Conservation (phyloP, 2,113 vertebrate species). For the Malurus alboscapulatus region DNA sequence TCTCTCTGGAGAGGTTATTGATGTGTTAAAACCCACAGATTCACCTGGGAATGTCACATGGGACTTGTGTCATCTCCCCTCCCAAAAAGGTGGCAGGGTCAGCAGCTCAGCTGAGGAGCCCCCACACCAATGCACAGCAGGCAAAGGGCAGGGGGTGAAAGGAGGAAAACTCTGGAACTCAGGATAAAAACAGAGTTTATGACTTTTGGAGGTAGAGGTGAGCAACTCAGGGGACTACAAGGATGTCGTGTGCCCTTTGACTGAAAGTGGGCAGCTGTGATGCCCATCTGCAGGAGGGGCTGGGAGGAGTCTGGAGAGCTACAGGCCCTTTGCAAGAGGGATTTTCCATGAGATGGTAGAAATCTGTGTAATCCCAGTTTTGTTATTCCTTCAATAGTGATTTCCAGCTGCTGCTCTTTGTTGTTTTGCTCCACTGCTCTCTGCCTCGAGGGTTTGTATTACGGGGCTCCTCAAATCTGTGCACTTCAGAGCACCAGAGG, state of each 20-base stretch:
- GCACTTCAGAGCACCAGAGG: neutral
- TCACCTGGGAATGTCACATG: neutral
- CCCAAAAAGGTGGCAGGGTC: neutral
- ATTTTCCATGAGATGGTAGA: neutral
- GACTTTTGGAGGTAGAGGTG: neutral
- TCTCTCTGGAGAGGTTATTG: neutral
- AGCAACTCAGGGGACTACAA: neutral
- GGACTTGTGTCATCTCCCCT: neutral
- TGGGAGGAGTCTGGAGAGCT: neutral
- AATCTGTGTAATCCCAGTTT: neutral
- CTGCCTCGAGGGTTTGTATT: neutral
- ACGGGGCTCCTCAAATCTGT: neutral
- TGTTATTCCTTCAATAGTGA: neutral
- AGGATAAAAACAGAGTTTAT: neutral
- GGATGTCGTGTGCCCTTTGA: neutral
- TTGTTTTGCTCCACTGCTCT: neutral
- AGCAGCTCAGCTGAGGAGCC: neutral
- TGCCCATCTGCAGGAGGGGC: neutral
- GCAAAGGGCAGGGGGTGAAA: neutral
- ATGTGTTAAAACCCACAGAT: neutral
- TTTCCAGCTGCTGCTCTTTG: neutral
- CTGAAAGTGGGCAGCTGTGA: neutral
- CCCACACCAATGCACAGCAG: neutral
- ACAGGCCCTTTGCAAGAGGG: neutral
- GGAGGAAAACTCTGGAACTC: neutral